Evolutionary conservation across 2,113 vertebrate genomes (phyloP), one percentile per base, ranked within the genome.

Genomic region (Ranitomeya variabilis): DNA sequence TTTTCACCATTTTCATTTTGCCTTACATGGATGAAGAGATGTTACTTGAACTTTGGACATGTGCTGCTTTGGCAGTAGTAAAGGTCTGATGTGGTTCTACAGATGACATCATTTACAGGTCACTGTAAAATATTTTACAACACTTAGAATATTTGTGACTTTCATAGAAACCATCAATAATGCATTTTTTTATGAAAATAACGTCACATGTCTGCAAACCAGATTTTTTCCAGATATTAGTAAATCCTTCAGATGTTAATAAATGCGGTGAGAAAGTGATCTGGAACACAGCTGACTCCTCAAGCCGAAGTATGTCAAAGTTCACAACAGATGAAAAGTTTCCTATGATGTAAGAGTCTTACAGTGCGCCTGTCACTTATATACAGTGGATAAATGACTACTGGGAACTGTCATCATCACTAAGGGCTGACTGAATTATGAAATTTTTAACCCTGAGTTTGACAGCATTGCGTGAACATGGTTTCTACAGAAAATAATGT

Each of bases 241-340:
- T 45, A 7, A 45, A 26, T 45, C 2, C 0, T 18, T 71, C 14
- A 74, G 71, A 51, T 54, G 59, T 86, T 52, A 85, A 73, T 59
- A 85, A 60, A 19, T 51, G 19, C 78, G n/a, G 31, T 81, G 86
- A 87, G 86, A 18, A 23, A 55, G 60, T 31, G 21, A 62, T 21
- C 59, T 7, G 26, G 23, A 80, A 87, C 21, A 79, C 67, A 64
- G 9, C 73, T 66, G 86, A 26, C 57, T 64, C 85, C 52, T 12
- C n/a, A 59, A 14, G 52, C 23, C 59, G 54, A 31, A 37, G 18
- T 80, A 18, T 80, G 78, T 59, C 78, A 57, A 26, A 14, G 9
- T 31, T 18, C 54, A 57, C 3, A 45, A 45, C 37, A 13, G 55
- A 23, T 23, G 54, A 51, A 57, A 5, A 0, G 31, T 60, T 80